Evolutionary conservation across 2,113 vertebrate genomes (phyloP).

Genomic region (Myiozetetes cayanensis): DNA sequence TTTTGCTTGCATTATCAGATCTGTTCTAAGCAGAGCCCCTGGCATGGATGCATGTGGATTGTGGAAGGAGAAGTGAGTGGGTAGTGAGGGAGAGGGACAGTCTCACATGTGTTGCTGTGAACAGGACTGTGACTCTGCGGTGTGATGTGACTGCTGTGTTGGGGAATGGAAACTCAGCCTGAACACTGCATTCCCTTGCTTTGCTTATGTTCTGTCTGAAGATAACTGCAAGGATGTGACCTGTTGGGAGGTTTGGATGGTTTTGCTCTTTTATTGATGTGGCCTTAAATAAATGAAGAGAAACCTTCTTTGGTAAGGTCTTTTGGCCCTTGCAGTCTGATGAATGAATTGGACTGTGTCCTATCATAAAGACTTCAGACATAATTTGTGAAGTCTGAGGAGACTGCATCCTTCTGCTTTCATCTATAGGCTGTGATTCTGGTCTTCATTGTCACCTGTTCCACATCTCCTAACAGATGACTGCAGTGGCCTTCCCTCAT

Average conservation of each 20-base stretch:
- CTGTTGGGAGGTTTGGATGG: not conserved
- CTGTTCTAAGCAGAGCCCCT: conserved; percentile 20
- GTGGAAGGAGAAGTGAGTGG: not conserved
- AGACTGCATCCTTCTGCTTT: not conserved
- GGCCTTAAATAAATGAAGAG: not conserved
- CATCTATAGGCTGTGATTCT: not conserved
- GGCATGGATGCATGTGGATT: not conserved
- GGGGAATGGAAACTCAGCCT: not conserved
- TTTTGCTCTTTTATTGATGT: not conserved
- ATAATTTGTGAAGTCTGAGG: not conserved
- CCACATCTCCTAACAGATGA: not conserved
- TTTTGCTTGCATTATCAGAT: conserved; percentile 27
- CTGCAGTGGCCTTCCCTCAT: not conserved
- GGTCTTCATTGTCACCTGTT: not conserved
- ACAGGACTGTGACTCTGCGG: accelerated
- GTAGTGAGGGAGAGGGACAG: not conserved
- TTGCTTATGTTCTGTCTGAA: accelerated
- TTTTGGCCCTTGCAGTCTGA: not conserved
- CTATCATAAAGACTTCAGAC: not conserved
- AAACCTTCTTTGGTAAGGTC: not conserved
- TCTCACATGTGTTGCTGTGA: not conserved
- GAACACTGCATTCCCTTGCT: accelerated
- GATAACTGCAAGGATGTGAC: accelerated
- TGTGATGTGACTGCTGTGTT: accelerated
- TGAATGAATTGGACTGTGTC: too few relatives aligned